A percentile compares a stretch with the other conserved stretches of the same genome.
Evolutionary conservation across 2,113 vertebrate genomes (phyloP).

Genomic region (Shinisaurus crocodilurus): DNA sequence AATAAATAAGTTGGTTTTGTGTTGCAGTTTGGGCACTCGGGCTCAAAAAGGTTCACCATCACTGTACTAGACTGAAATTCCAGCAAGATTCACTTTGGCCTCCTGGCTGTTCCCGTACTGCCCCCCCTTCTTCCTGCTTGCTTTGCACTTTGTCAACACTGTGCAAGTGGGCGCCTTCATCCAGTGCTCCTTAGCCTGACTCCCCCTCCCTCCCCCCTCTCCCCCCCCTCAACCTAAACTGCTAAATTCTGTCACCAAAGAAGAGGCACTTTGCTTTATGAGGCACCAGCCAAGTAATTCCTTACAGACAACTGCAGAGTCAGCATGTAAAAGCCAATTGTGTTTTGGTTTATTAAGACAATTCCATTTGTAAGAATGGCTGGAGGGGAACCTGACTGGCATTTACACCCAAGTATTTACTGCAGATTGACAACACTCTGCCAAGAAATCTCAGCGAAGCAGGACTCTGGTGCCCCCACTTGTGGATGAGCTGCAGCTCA

Average conservation of each 20-base stretch:
- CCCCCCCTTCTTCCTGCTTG: neutral
- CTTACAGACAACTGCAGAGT: slow-evolving; percentile 1
- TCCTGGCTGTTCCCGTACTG: too few relatives aligned
- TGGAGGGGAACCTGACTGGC: neutral
- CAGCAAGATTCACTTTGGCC: too few relatives aligned
- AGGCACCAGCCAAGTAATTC: neutral
- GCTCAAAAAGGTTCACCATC: too few relatives aligned
- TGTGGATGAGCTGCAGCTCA: neutral
- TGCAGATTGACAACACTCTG: slow-evolving; percentile 7
- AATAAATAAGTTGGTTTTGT: too few relatives aligned
- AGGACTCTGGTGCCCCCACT: neutral
- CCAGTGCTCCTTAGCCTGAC: neutral
- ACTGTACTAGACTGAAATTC: too few relatives aligned
- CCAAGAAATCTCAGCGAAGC: slow-evolving; percentile 9
- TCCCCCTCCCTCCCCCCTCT: accelerated
- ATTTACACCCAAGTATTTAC: neutral
- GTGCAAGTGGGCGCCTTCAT: neutral
- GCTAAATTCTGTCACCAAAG: neutral
- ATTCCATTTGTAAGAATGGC: neutral
- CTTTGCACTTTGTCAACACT: neutral
- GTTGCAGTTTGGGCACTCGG: too few relatives aligned
- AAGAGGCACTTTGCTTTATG: neutral
- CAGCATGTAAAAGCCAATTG: neutral
- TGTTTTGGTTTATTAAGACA: slow-evolving; percentile 16
- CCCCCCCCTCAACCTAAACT: neutral